Base-by-base conservation (phyloP, 2,797 vertebrate species). In the Acestrorhynchus altus region DNA sequence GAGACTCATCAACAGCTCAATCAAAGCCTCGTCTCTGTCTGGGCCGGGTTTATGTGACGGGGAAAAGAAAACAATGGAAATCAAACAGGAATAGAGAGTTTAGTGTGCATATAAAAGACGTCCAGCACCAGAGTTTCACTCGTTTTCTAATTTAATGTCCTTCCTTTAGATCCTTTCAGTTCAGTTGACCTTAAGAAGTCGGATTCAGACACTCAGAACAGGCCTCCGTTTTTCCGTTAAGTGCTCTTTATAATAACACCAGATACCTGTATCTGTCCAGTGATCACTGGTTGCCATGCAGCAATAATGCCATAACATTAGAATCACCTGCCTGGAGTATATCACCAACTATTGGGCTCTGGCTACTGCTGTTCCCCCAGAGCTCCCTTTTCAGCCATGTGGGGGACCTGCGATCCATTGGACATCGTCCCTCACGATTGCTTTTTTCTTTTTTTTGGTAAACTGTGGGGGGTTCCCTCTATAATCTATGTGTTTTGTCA, bases 11-110 rank as follows among this genome's bases (percentile, higher is more conserved):
- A 60, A 57, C 26, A 42, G 63, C 22, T 2, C 42, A 56, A 66
- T 42, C 20, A 64, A 78, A 72, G 72, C 49, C 61, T 44, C 13
- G 7, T 28, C 24, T 9, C 16, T 0, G 64, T 47, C 63, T 47
- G 42, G 40, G 13, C 13, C 20, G 4, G 8, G 42, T 26, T 44
- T 26, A 47, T 73, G 40, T 20, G 75, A 64, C 42, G 28, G 31
- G 24, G 22, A 44, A 40, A 35, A 35, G 31, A 35, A 35, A 35
- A 35, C 31, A 13, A 64, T 1, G 13, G 16, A 22, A 28, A 40
- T 44, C 20, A 57, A 51, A 80, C 44, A 18, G 28, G 76, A 10
- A 49, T 28, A 35, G 52, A 51, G 39, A 44, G 22, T 66, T 66
- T 66, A 24, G 61, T 46, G 6, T 46, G 11, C 40, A 24, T 39